These are phyloP conservation scores for Gymnoscopelus microlampas DNA, from an alignment of 2,797 vertebrate species.

Conservation along the genomic window DNA sequence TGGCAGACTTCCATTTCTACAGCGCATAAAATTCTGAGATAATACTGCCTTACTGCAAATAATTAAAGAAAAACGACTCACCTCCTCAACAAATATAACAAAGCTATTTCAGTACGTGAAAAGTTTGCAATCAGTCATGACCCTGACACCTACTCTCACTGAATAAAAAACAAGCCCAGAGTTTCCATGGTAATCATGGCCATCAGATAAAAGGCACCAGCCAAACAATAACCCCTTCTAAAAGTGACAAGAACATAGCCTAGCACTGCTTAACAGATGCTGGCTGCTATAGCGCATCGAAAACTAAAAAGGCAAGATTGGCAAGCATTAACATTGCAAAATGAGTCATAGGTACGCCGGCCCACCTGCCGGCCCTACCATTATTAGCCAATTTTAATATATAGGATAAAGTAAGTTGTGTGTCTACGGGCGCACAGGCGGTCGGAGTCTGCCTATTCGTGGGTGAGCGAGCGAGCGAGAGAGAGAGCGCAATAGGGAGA, in stretches of 20 bases:
- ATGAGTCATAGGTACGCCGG: too few species aligned
- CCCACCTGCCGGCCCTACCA: too few species aligned
- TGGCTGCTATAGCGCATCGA: too few species aligned
- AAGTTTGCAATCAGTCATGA: constrained; percentile 24
- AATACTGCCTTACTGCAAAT: not conserved
- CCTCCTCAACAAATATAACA: constrained; percentile 8
- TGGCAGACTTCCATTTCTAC: not conserved
- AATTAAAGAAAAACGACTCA: not conserved
- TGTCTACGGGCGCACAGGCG: too few species aligned
- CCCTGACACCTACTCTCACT: constrained; percentile 23
- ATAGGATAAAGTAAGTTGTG: too few species aligned
- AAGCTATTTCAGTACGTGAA: not conserved
- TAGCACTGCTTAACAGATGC: too few species aligned
- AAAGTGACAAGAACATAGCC: not conserved
- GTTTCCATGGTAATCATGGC: constrained; percentile 45
- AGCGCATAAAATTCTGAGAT: not conserved
- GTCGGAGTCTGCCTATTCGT: too few species aligned
- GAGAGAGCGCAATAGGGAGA: too few species aligned
- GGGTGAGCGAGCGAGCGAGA: too few species aligned
- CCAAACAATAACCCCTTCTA: constrained; percentile 11
- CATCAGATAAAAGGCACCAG: not conserved
- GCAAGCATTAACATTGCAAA: too few species aligned
- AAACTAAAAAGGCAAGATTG: too few species aligned
- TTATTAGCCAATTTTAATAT: too few species aligned
- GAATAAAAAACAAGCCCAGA: constrained; percentile 16